Evolutionary conservation across 1,140 invertebrate genomes (phyloP).

Genomic region (Hylaeus anthracinus): DNA sequence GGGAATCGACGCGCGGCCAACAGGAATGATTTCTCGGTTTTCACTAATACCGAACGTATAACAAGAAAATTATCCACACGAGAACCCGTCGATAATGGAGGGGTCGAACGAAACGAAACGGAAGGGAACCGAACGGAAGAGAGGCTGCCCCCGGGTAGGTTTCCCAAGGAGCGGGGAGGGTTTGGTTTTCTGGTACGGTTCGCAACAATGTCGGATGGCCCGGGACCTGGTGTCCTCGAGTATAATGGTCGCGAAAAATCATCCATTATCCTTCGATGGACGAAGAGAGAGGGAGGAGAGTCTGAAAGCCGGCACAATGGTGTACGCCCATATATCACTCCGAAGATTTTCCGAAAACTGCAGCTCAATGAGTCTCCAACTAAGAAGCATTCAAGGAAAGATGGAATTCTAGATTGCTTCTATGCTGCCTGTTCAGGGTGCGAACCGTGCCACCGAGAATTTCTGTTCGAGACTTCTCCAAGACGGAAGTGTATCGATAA

Average conservation of each 20-base stretch:
- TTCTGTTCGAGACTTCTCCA: not conserved
- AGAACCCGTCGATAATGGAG: conserved; percentile 63
- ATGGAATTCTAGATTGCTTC: conserved; percentile 39
- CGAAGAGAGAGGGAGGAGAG: conserved; percentile 33
- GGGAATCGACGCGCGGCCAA: conserved; percentile 22
- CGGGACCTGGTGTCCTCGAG: conserved; percentile 59
- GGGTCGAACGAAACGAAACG: conserved; percentile 2
- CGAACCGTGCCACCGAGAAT: conserved; percentile 19
- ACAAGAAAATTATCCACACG: conserved; percentile 80
- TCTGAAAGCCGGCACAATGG: conserved; percentile 70
- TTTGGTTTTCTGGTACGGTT: conserved; percentile 65
- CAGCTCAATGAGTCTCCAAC: conserved; percentile 70
- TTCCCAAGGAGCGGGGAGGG: conserved; percentile 23
- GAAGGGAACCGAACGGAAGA: not conserved
- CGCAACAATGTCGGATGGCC: conserved; percentile 73
- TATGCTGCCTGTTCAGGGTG: conserved; percentile 17
- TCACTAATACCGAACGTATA: conserved; percentile 75
- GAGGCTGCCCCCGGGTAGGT: conserved; percentile 21
- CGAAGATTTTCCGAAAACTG: conserved; percentile 73
- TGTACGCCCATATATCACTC: conserved; percentile 80
- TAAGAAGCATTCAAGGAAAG: conserved; percentile 49
- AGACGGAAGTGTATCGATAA: conserved; percentile 41
- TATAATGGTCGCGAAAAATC: conserved; percentile 80
- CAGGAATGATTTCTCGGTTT: conserved; percentile 49
- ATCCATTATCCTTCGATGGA: conserved; percentile 75